phyloP scores from a whole-genome alignment of 2,888 invertebrate species.

The Galeruca laticollis region DNA sequence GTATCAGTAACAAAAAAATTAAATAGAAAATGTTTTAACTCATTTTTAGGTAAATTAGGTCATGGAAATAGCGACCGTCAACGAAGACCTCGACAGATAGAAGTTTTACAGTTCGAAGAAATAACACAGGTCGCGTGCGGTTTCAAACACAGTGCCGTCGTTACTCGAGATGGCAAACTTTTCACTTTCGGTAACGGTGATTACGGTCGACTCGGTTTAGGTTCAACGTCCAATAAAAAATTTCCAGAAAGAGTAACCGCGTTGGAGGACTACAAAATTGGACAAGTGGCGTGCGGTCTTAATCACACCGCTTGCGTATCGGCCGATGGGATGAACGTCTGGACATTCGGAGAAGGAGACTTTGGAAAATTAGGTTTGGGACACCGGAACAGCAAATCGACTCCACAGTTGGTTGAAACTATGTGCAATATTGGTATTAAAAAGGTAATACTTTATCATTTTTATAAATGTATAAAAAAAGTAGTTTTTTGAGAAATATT shows the following conservation, averaged over 20 bases:
- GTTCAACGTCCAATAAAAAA: constrained; percentile 73
- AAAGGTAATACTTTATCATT: constrained; percentile 61
- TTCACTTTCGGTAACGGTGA: constrained; percentile 77
- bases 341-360: constrained; percentile 77
- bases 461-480: not conserved
- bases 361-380: constrained; percentile 72
- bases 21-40: not conserved
- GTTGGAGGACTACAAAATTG: constrained; percentile 67
- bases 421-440: constrained; percentile 70
- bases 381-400: constrained; percentile 65
- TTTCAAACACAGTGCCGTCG: constrained; percentile 75
- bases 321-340: constrained; percentile 71
- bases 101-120: constrained; percentile 73
- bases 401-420: constrained; percentile 70
- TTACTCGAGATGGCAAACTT: constrained; percentile 74
- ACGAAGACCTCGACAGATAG: constrained; percentile 73
- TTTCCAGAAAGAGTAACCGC: constrained; percentile 71
- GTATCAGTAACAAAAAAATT: too few relatives aligned
- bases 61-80: constrained; percentile 76
- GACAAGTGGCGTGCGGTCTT: constrained; percentile 71
- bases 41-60: constrained; percentile 69
- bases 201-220: constrained; percentile 73
- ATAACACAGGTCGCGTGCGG: constrained; percentile 74
- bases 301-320: constrained; percentile 75
- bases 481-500: too few relatives aligned